Percentiles rank a stretch among this genome's conserved stretches.
phyloP scores from a whole-genome alignment of 2,888 invertebrate species.

The Drosophila algonquin region DNA sequence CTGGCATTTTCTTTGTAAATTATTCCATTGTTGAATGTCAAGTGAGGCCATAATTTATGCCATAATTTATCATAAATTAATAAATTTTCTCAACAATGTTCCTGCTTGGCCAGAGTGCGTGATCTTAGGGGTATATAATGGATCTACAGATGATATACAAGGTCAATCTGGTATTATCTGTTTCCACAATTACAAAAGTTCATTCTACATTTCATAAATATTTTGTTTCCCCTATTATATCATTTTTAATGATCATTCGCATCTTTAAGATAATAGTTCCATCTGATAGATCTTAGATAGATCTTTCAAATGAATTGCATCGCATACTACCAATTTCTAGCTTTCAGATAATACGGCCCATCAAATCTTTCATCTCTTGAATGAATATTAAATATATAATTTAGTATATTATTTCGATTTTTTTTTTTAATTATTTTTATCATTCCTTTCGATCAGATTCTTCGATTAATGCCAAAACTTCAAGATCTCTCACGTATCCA shows the following conservation, averaged over 20 bases:
- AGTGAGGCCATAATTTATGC: background rate
- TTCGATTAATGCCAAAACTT: background rate
- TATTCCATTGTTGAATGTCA: background rate
- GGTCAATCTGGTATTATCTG: background rate
- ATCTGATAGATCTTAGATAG: background rate
- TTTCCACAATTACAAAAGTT: background rate
- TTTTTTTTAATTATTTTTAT: background rate
- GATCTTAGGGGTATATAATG: background rate
- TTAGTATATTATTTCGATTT: no score
- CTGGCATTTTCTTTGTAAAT: background rate
- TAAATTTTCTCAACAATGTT: background rate
- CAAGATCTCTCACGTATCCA: slow-evolving; percentile 1
- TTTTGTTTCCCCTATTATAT: background rate
- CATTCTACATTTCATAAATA: slow-evolving; percentile 9
- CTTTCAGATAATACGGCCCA: background rate
- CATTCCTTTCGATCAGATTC: background rate
- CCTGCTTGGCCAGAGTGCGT: slow-evolving; percentile 1
- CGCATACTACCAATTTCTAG: background rate
- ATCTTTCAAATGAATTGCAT: background rate
- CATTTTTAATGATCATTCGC: no score
- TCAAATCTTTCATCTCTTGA: background rate
- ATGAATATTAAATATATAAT: no score
- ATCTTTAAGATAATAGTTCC: background rate
- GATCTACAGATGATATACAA: background rate
- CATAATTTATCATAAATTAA: background rate